Percentiles rank a stretch among this genome's conserved stretches.
These are phyloP conservation scores for Taphrorychus bicolor DNA, from an alignment of 2,888 invertebrate genomes.

Conservation along the genomic window DNA sequence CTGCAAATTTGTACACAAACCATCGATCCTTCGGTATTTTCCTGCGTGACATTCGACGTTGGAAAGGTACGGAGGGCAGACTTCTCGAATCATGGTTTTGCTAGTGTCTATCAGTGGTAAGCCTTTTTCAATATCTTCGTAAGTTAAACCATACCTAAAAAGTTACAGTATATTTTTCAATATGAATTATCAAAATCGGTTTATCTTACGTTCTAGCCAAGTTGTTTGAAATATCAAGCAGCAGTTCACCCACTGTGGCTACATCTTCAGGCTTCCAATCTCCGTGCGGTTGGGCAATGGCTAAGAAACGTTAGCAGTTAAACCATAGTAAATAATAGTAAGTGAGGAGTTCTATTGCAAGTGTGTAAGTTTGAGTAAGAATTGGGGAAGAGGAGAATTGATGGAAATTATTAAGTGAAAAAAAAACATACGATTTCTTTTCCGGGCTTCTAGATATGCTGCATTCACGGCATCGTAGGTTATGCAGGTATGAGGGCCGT, in stretches of 20 bases:
- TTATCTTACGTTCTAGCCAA: slow-evolving; percentile 82
- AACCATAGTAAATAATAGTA: background rate
- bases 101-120: slow-evolving; percentile 88
- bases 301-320: slow-evolving; percentile 60
- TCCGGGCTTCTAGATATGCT: slow-evolving; percentile 85
- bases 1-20: slow-evolving; percentile 86
- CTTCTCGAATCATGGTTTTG: slow-evolving; percentile 82
- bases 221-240: slow-evolving; percentile 84
- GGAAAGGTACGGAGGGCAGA: slow-evolving; percentile 86
- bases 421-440: slow-evolving; percentile 82
- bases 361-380: background rate
- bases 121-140: slow-evolving; percentile 87
- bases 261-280: slow-evolving; percentile 87
- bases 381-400: background rate
- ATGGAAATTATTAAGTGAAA: background rate
- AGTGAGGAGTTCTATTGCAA: background rate
- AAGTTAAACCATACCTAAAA: slow-evolving; percentile 79
- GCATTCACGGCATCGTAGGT: slow-evolving; percentile 90
- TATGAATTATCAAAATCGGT: no score
- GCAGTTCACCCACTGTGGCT: slow-evolving; percentile 84
- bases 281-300: slow-evolving; percentile 79
- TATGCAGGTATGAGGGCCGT: slow-evolving; percentile 80
- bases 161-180: no score
- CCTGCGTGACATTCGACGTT: slow-evolving; percentile 89
- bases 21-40: slow-evolving; percentile 86